Base-by-base conservation (phyloP, 1,140 invertebrate species). In the Drosophila ohnishii region DNA sequence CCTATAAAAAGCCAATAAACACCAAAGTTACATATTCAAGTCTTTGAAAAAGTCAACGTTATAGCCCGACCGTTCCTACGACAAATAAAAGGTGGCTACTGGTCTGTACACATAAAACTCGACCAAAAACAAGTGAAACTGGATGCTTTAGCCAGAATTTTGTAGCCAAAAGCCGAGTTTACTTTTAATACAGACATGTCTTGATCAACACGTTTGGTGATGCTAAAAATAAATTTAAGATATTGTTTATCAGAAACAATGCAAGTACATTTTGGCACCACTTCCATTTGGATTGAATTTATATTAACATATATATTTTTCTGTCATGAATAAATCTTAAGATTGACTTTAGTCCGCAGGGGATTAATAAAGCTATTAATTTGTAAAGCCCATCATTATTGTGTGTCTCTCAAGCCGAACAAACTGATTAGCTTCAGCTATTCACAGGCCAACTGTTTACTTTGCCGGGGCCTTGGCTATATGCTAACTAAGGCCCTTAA, bases 401-500 rank as follows among this genome's bases (percentile, higher is more conserved):
- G 32, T n/a, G 25, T 50, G 28, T 22, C 42, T 59, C 10, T 59
- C 28, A 32, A 22, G 16, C 42, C 42, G 16, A 48, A 59, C 30
- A n/a, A 60, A 34, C 25, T 48, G 34, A 63, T 67, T 69, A 64
- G 66, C 63, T 19, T 44, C 39, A 30, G 42, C 59, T 28, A 69
- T 78, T 80, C 53, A 25, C 34, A 11, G 53, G 0, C 34, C 70
- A 64, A 13, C 50, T 35, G 61, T 42, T 45, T 30, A 6, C 16
- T 51, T 35, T 6, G 30, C 8, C 19, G 34, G 3, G 50, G 56
- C 76, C 78, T 80, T 71, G 67, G 40, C 42, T 42, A 58, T 34
- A 81, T 83, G 80, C 61, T 83, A 83, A 83, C 81, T 74, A 61
- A 22, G 35, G 48, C 48, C 63, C 64, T 57, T 45, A 71, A 61